Conservation (phyloP, 2,113 vertebrate genomes). For the Phrynocephalus versicolor region DNA sequence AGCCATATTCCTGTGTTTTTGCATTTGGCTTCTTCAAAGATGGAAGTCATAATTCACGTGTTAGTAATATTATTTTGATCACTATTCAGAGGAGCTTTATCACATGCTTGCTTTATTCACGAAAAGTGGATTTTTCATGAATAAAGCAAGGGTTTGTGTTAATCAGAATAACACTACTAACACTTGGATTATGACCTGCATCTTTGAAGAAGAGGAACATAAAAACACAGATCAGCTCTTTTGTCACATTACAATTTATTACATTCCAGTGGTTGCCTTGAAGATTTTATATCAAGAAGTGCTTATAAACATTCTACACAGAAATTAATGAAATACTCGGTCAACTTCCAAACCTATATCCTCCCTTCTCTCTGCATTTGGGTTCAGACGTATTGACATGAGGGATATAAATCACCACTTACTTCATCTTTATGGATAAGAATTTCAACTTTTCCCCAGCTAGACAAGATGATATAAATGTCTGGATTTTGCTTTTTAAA, state of each 20-base stretch:
- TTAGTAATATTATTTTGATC: too few species aligned
- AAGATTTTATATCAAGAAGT: background rate
- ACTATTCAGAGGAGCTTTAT: too few species aligned
- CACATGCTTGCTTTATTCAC: too few species aligned
- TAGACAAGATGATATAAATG: too few species aligned
- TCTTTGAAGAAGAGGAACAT: background rate
- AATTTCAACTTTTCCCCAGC: background rate
- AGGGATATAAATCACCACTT: too few species aligned
- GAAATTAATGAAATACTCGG: background rate
- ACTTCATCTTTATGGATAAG: background rate
- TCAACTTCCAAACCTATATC: background rate
- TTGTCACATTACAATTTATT: background rate
- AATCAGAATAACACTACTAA: background rate
- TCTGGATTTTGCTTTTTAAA: too few species aligned
- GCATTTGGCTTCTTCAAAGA: too few species aligned
- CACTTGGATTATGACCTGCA: background rate
- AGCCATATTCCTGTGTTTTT: background rate
- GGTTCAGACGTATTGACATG: too few species aligned
- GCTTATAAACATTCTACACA: background rate
- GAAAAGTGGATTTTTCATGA: background rate
- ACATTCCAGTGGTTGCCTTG: background rate
- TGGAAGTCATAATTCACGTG: too few species aligned
- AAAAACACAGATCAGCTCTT: background rate
- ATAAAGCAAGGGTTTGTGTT: background rate
- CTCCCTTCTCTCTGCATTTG: background rate